Evolutionary conservation across 2,888 invertebrate species (phyloP), one percentile per base, ranked within the genome.

Genomic region (Muschampia plurimacula): DNA sequence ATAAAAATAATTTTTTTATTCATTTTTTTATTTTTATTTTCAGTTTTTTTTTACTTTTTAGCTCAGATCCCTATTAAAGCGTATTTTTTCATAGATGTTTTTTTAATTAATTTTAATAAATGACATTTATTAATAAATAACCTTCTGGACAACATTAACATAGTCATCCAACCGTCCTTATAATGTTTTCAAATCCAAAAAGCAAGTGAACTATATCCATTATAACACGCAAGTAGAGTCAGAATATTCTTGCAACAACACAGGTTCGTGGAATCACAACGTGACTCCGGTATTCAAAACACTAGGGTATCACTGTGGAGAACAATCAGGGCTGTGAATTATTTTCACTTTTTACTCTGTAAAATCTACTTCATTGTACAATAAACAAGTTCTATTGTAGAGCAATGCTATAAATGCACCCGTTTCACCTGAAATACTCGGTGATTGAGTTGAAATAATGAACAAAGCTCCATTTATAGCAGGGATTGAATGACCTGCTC

Each of bases 401-500:
- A 55, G 15, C 39, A 12, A 12, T 9, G 15, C 49, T 32, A 32
- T 46, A 69, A 69, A 63, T 22, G 22, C 3, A 60, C 39, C 69
- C 15, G 41, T 52, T 32, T 49, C 41, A 63, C 41, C 36, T 49
- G 55, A 69, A 46, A 59, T 49, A 60, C 55, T 57, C 22, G 55
- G 62, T 63, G 63, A 44, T 69, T 55, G 55, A 69, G 55, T 41
- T 55, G 32, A 55, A 64, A 63, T 64, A 65, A 44, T 64, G 44
- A 70, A 59, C 44, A 36, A 57, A 55, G 69, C 28, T 39, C 15
- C 55, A 28, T 70, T 65, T 46, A 70, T 57, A 28, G 57, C 57
- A 7, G 32, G 22, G 28, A 32, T 60, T 36, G 13, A 36, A 32
- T 36, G 22, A 13, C n/a, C 6, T 36, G 60, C 22, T 36, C 36